A percentile compares a stretch with the other conserved stretches of the same genome.
phyloP scores from a whole-genome alignment of 2,888 invertebrate genomes.

The Horisme vitalbata region DNA sequence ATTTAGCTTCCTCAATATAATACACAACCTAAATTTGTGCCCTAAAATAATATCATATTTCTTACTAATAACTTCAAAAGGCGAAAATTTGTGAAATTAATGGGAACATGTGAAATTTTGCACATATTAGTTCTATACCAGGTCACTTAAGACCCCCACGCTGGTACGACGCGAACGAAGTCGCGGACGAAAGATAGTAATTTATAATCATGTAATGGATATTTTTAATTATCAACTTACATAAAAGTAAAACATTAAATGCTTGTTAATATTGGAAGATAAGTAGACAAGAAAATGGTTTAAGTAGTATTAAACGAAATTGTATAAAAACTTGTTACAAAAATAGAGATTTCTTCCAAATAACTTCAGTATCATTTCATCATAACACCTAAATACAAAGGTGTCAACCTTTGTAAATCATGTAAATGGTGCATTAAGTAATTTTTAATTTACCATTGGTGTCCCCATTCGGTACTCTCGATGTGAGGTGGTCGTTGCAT shows the following conservation, averaged over 20 bases:
- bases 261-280: conserved; percentile 11
- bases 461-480: conserved; percentile 44
- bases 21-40: too few species aligned
- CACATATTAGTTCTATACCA: too few species aligned
- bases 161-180: too few species aligned
- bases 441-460: conserved; percentile 63
- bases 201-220: neutral
- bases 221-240: neutral
- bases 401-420: neutral
- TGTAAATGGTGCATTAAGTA: conserved; percentile 35
- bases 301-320: conserved; percentile 8
- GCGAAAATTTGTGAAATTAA: too few species aligned
- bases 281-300: conserved; percentile 1
- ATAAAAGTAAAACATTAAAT: conserved; percentile 3
- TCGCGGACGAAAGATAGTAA: too few species aligned
- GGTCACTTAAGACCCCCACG: too few species aligned
- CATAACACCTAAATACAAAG: conserved; percentile 6
- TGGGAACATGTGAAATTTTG: too few species aligned
- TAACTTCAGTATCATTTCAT: conserved; percentile 13
- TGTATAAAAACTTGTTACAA: conserved; percentile 14
- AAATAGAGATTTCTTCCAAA: conserved; percentile 17
- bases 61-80: too few species aligned
- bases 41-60: too few species aligned
- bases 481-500: conserved; percentile 31
- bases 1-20: too few species aligned